phyloP scores from a whole-genome alignment of 1,140 invertebrate genomes.

The Ptiloglossa arizonensis region DNA sequence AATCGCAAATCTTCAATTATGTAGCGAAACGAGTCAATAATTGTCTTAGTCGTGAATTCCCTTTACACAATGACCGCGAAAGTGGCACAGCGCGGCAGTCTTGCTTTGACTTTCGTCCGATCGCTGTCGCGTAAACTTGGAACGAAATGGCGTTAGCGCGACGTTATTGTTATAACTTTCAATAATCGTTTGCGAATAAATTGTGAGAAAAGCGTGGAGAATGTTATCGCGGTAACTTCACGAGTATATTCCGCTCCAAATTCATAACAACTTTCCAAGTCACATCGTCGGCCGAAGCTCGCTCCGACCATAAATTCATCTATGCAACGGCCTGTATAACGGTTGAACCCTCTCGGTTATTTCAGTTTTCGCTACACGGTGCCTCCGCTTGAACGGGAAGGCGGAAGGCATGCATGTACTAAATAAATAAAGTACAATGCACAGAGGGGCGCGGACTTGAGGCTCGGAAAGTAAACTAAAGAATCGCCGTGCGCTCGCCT shows the following conservation, averaged over 20 bases:
- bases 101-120: background rate
- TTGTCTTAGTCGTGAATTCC: background rate
- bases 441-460: background rate
- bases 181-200: constrained; percentile 33
- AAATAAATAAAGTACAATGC: constrained; percentile 57
- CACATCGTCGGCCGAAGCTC: background rate
- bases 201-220: background rate
- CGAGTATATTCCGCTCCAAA: background rate
- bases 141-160: background rate
- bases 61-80: background rate
- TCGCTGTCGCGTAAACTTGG: constrained; percentile 15
- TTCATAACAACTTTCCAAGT: constrained; percentile 34
- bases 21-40: background rate
- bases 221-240: constrained; percentile 13
- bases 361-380: constrained; percentile 13
- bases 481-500: constrained; percentile 43
- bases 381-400: background rate
- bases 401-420: constrained; percentile 2
- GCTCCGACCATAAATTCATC: constrained; percentile 32
- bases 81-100: background rate
- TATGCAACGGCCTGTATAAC: constrained; percentile 14
- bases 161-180: constrained; percentile 7
- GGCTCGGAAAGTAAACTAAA: constrained; percentile 57
- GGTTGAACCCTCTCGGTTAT: constrained; percentile 5
- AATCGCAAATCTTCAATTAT: background rate